Evolutionary conservation across 2,113 vertebrate species (phyloP).

Genomic region (Pterophyllum scalare): DNA sequence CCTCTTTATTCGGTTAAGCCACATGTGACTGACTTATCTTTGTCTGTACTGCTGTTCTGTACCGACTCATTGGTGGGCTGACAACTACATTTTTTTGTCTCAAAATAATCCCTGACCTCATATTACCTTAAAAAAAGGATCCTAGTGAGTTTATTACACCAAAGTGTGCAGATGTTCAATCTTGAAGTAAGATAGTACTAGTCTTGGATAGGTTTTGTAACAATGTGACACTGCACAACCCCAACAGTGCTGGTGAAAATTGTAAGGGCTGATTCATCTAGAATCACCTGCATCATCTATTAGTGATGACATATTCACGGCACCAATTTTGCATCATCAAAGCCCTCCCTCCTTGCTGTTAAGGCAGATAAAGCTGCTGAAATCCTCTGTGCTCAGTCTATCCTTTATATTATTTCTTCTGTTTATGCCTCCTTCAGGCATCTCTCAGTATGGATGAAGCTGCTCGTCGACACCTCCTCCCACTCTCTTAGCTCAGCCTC

Average conservation of each 20-base stretch:
- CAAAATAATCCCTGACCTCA: too few relatives aligned
- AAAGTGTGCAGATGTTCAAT: neutral
- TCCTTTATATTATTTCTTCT: neutral
- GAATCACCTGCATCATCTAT: neutral
- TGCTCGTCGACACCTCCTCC: slow-evolving; percentile 86
- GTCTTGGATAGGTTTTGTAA: neutral
- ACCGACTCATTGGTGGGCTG: neutral
- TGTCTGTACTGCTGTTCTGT: neutral
- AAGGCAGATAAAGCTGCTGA: neutral
- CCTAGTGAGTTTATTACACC: neutral
- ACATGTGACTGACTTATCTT: neutral
- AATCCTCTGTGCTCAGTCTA: neutral
- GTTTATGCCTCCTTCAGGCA: slow-evolving; percentile 68
- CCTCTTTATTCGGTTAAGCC: neutral
- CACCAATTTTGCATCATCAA: neutral
- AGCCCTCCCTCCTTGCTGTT: neutral
- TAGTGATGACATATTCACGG: neutral
- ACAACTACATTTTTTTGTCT: neutral
- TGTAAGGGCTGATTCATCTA: neutral
- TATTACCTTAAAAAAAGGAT: too few relatives aligned
- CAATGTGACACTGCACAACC: neutral
- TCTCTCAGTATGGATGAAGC: slow-evolving; percentile 98
- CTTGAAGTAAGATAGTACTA: neutral
- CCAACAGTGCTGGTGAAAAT: neutral
- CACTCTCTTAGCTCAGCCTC: slow-evolving; percentile 72